Evolutionary conservation across 2,888 invertebrate species (phyloP), one percentile per base, ranked within the genome.

Genomic region (Hydropsyche betteni): DNA sequence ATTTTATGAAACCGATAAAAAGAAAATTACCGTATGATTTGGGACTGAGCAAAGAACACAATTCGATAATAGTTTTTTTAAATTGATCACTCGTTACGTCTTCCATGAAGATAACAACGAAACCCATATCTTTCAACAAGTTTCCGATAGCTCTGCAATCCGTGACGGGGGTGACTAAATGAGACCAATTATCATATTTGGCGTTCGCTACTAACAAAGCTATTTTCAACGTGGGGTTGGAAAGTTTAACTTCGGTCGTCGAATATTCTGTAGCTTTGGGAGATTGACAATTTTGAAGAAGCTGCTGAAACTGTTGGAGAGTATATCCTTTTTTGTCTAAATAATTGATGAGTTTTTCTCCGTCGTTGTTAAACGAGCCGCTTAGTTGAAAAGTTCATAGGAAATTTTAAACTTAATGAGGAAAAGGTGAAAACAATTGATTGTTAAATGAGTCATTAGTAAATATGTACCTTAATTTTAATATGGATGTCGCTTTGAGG

Each of bases 161-260:
- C 44, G 83, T 82, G 3, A 84, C 83, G 0, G 88, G 88, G 61
- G 88, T 87, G 0, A 83, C 84, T 44, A 88, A 77, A 74, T 85
- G 85, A 0, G 86, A 82, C 76, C 87, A 82, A 80, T 85, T 78
- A 36, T 80, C 79, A 76, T 88, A 88, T 80, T 83, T 84, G 44
- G 86, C 84, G 78, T 88, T 88, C 0, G 85, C 87, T 73, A 88
- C 84, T 0, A 88, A 81, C 74, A 88, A 83, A 0, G 88, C 88
- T 16, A 88, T 81, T 82, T 88, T 88, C 1, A 84, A 80, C 53
- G 82, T 81, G 5, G 69, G 69, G 3, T 52, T 0, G 86, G 87
- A 73, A 80, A 83, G 78, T 85, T 86, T 24, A 2, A 24, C 24
- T 24, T 24, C 24, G 24, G 24, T 24, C 24, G 24, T 24, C 24